A percentile compares a stretch with the other conserved stretches of the same genome.
phyloP scores from a whole-genome alignment of 2,888 invertebrate species.

The Campaea margaritaria region DNA sequence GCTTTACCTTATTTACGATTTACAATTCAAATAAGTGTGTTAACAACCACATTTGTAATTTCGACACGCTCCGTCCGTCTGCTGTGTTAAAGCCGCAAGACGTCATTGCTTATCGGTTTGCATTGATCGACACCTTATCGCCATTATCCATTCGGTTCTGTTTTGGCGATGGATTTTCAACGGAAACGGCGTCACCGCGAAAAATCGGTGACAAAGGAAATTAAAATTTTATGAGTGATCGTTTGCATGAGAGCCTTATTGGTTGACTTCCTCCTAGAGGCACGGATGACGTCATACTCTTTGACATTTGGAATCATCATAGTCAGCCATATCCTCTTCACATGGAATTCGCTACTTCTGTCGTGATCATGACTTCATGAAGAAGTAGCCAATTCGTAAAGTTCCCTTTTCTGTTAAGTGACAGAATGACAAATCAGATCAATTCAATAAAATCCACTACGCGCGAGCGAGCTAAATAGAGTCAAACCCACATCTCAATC shows the following conservation, averaged over 20 bases:
- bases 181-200: slow-evolving; percentile 24
- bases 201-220: slow-evolving; percentile 1
- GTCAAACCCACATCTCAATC: too few relatives aligned
- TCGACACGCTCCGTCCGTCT: slow-evolving; percentile 30
- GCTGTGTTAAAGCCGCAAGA: slow-evolving; percentile 35
- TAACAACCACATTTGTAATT: slow-evolving; percentile 34
- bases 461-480: too few relatives aligned
- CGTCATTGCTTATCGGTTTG: slow-evolving; percentile 31
- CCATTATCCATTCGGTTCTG: slow-evolving; percentile 18
- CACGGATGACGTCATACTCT: not conserved
- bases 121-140: slow-evolving; percentile 21
- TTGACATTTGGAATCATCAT: too few relatives aligned
- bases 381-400: too few relatives aligned
- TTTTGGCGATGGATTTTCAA: slow-evolving; percentile 17
- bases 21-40: slow-evolving; percentile 23
- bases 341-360: too few relatives aligned
- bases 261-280: not conserved
- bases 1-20: slow-evolving; percentile 3
- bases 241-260: not conserved
- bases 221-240: not conserved
- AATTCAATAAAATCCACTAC: too few relatives aligned
- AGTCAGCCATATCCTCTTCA: too few relatives aligned
- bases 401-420: too few relatives aligned
- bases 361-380: too few relatives aligned
- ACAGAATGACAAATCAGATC: too few relatives aligned